Conservation (phyloP, 1,140 invertebrate species). For the Anastrepha ludens region DNA sequence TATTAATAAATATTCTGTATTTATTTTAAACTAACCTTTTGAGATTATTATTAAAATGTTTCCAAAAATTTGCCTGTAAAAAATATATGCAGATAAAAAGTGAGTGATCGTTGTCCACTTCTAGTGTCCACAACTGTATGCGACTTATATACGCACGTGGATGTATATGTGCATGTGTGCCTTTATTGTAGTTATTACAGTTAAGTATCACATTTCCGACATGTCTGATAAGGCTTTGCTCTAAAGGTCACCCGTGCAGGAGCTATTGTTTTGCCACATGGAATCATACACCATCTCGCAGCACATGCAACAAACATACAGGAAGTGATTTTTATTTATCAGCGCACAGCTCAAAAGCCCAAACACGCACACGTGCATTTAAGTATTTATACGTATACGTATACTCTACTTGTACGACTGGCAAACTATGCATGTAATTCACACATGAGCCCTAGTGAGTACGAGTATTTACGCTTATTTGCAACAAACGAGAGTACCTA, state of each 20-base stretch:
- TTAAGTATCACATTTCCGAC: conserved; percentile 39
- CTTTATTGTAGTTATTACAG: not conserved
- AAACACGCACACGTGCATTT: not conserved
- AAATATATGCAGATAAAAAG: too few relatives aligned
- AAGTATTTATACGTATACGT: not conserved
- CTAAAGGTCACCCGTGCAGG: conserved; percentile 7
- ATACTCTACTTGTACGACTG: too few relatives aligned
- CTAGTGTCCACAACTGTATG: too few relatives aligned
- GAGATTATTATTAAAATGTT: too few relatives aligned
- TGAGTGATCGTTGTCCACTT: too few relatives aligned
- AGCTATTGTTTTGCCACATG: conserved; percentile 1
- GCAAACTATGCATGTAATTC: not conserved
- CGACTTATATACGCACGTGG: not conserved
- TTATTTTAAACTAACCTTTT: too few relatives aligned
- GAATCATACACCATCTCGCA: not conserved
- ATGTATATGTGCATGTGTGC: not conserved
- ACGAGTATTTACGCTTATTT: not conserved
- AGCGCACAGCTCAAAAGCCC: not conserved
- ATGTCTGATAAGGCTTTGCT: conserved; percentile 36
- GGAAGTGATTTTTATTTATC: conserved; percentile 31
- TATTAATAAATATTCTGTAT: too few relatives aligned
- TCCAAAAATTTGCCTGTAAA: too few relatives aligned
- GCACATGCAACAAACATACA: not conserved
- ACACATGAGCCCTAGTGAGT: not conserved
- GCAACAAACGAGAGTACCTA: not conserved